Evolutionary conservation across 2,113 vertebrate species (phyloP).

Genomic region (Sinocyclocheilus anophthalmus): DNA sequence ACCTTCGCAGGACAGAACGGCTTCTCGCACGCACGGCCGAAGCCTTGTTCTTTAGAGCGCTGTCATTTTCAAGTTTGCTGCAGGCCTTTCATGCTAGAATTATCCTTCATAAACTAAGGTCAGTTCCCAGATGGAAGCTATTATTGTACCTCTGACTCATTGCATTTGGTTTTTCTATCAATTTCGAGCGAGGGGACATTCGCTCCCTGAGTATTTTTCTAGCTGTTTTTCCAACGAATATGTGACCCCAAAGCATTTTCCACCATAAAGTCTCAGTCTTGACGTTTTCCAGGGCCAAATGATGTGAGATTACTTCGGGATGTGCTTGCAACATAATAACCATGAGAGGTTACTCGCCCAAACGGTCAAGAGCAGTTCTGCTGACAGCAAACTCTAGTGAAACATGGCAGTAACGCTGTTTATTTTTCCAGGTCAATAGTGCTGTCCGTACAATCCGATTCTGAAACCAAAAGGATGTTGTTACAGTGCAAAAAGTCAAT

Average conservation of each 20-base stretch:
- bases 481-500: slow-evolving; percentile 44
- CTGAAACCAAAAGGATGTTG: slow-evolving; percentile 4
- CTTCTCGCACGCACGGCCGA: slow-evolving; percentile 20
- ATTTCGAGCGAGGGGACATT: slow-evolving; percentile 54
- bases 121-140: slow-evolving; percentile 63
- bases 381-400: slow-evolving; percentile 17
- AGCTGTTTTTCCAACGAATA: slow-evolving; percentile 45
- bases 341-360: not conserved
- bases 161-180: slow-evolving; percentile 63
- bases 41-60: slow-evolving; percentile 52
- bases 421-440: slow-evolving; percentile 24
- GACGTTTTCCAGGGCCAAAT: slow-evolving; percentile 55
- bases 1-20: slow-evolving; percentile 50
- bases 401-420: not conserved
- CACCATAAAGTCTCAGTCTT: slow-evolving; percentile 49
- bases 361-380: slow-evolving; percentile 20
- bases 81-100: slow-evolving; percentile 56
- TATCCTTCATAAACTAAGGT: slow-evolving; percentile 59
- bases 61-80: slow-evolving; percentile 55
- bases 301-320: slow-evolving; percentile 54
- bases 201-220: slow-evolving; percentile 50
- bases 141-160: slow-evolving; percentile 57
- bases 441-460: not conserved
- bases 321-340: slow-evolving; percentile 46
- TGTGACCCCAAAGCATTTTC: slow-evolving; percentile 52